Conservation (phyloP, 2,113 vertebrate genomes). For the Uropsilus gracilis region DNA sequence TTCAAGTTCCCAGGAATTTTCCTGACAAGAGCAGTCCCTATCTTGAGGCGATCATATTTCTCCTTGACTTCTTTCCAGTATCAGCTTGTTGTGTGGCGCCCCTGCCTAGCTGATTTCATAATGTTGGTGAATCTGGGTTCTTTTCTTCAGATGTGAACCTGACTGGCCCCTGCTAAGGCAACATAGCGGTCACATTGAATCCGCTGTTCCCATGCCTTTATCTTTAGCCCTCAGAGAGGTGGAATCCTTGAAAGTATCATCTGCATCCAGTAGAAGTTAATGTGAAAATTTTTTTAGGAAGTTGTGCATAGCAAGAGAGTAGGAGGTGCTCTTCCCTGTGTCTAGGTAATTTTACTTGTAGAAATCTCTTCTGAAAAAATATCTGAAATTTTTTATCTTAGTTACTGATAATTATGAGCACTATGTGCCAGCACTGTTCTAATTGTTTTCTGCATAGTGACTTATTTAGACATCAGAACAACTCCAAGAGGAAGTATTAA, state of each 20-base stretch:
- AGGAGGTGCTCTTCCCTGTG: background rate
- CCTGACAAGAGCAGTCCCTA: slow-evolving; percentile 60
- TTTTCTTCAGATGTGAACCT: background rate
- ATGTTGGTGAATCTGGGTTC: background rate
- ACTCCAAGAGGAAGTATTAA: background rate
- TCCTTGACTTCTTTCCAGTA: slow-evolving; percentile 49
- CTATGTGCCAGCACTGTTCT: background rate
- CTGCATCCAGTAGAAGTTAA: background rate
- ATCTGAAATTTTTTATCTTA: background rate
- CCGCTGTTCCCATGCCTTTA: background rate
- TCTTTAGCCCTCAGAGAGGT: background rate
- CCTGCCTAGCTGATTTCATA: background rate
- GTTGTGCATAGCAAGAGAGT: background rate
- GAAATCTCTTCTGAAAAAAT: background rate
- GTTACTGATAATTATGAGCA: background rate
- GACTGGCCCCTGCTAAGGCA: background rate
- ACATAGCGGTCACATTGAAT: background rate
- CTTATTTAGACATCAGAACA: background rate
- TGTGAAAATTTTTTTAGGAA: background rate
- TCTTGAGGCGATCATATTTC: slow-evolving; percentile 49
- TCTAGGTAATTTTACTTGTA: background rate
- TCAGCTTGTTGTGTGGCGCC: slow-evolving; percentile 31
- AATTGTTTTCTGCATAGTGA: background rate
- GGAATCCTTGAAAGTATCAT: background rate
- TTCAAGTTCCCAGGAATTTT: slow-evolving; percentile 67